Percentiles rank a stretch among this genome's conserved stretches.
Conservation (phyloP, 2,113 vertebrate genomes). For the Anguilla rostrata region DNA sequence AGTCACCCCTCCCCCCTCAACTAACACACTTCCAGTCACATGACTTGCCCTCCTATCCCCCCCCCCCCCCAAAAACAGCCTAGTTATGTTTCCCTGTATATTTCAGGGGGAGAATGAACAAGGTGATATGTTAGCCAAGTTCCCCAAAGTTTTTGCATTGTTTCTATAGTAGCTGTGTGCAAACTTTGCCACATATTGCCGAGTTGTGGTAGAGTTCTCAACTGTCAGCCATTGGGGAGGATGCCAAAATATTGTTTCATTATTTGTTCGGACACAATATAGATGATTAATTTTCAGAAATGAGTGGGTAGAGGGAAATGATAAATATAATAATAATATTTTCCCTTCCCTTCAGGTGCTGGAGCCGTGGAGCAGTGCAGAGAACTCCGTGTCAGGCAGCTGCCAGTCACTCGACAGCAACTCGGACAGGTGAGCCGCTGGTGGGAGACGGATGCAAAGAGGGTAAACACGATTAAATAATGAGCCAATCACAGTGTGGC, state of each 20-base stretch:
- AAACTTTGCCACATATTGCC: too few relatives aligned
- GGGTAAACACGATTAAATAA: not conserved
- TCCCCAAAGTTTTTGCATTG: too few relatives aligned
- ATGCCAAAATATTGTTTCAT: too few relatives aligned
- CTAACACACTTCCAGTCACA: constrained; percentile 13
- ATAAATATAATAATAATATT: not conserved
- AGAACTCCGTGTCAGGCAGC: constrained; percentile 91
- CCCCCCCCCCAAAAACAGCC: not conserved
- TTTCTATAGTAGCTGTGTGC: too few relatives aligned
- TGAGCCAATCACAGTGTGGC: not conserved
- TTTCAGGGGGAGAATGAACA: not conserved
- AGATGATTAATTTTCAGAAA: not conserved
- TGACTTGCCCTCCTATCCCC: not conserved
- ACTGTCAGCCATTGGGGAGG: too few relatives aligned
- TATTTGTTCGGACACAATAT: not conserved
- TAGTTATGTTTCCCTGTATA: not conserved
- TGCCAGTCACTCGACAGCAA: constrained; percentile 94
- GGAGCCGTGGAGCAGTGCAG: constrained; percentile 91
- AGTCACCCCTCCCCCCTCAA: too few relatives aligned
- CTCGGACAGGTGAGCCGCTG: constrained; percentile 79
- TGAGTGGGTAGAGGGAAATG: not conserved
- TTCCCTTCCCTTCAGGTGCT: constrained; percentile 69
- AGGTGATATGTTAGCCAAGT: too few relatives aligned
- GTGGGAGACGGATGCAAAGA: not conserved
- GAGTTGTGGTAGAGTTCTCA: too few relatives aligned